Percentiles rank a stretch among this genome's conserved stretches.
Evolutionary conservation across 2,113 vertebrate species (phyloP).

Genomic region (Cephalopholis sonnerati): DNA sequence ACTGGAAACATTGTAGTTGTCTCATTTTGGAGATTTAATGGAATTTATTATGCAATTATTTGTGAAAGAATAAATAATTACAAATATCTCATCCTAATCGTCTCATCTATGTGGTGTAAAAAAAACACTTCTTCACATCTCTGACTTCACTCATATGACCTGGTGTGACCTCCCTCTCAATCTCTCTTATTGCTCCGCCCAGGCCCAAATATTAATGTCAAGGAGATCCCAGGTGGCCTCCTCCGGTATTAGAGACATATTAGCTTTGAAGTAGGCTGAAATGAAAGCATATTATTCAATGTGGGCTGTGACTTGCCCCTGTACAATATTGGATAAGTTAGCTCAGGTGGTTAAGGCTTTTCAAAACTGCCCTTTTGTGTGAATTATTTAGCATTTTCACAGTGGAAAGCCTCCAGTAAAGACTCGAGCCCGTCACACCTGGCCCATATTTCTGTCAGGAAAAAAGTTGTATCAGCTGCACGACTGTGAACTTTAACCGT

Average conservation of each 20-base stretch:
- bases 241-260: conserved; percentile 52
- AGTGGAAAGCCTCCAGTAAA: conserved; percentile 32
- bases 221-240: conserved; percentile 15
- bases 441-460: conserved; percentile 36
- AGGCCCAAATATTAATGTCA: conserved; percentile 50
- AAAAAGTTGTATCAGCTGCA: conserved; percentile 29
- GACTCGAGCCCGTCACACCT: conserved; percentile 27
- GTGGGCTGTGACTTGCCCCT: neutral
- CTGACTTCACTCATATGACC: conserved; percentile 12
- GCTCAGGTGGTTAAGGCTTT: conserved; percentile 52
- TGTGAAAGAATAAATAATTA: neutral
- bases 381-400: conserved; percentile 75
- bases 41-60: neutral
- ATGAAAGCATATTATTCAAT: conserved; percentile 55
- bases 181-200: conserved; percentile 17
- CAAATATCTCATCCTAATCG: neutral
- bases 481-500: conserved; percentile 46
- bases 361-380: conserved; percentile 67
- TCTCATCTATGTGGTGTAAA: neutral
- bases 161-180: conserved; percentile 18
- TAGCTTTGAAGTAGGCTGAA: conserved; percentile 48
- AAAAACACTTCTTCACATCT: neutral
- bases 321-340: conserved; percentile 53
- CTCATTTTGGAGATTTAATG: neutral
- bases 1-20: neutral